Evolutionary conservation across 2,888 invertebrate genomes (phyloP).

Genomic region (Oxytorus armatus): DNA sequence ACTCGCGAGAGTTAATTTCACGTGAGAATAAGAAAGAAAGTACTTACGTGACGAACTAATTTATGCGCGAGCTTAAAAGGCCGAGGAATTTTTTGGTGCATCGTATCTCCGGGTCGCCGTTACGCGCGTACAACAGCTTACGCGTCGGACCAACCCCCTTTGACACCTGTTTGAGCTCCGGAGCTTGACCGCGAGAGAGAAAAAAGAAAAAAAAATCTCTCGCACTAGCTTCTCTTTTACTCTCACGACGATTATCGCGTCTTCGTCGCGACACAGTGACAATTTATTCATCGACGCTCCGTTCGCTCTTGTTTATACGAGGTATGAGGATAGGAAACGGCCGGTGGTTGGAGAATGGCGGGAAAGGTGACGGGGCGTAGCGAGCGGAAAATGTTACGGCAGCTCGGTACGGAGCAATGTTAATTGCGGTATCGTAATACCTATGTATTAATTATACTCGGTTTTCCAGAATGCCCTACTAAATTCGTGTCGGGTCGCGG

Average conservation of each 20-base stretch:
- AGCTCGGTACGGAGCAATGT: slow-evolving; percentile 52
- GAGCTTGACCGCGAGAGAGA: slow-evolving; percentile 27
- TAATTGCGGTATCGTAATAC: slow-evolving; percentile 67
- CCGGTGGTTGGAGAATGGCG: neutral
- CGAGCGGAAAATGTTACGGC: neutral
- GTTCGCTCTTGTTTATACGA: too few species aligned
- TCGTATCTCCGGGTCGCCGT: slow-evolving; percentile 8
- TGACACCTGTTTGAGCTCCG: slow-evolving; percentile 45
- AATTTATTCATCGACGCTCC: too few species aligned
- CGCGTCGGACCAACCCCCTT: slow-evolving; percentile 3
- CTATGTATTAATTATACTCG: slow-evolving; percentile 65
- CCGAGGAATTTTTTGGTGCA: slow-evolving; percentile 31
- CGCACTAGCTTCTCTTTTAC: neutral
- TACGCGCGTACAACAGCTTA: neutral
- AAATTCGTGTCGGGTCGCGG: slow-evolving; percentile 42
- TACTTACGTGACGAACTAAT: neutral
- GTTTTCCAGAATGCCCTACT: slow-evolving; percentile 55
- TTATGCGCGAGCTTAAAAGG: slow-evolving; percentile 46
- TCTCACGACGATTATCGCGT: neutral
- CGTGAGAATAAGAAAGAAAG: slow-evolving; percentile 10
- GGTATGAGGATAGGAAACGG: neutral
- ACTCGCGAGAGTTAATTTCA: slow-evolving; percentile 20
- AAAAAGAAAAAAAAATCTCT: neutral
- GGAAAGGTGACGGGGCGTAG: neutral
- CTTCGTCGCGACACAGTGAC: neutral